phyloP scores from a whole-genome alignment of 2,797 vertebrate species.

The Myoxocephalus aenaeus region DNA sequence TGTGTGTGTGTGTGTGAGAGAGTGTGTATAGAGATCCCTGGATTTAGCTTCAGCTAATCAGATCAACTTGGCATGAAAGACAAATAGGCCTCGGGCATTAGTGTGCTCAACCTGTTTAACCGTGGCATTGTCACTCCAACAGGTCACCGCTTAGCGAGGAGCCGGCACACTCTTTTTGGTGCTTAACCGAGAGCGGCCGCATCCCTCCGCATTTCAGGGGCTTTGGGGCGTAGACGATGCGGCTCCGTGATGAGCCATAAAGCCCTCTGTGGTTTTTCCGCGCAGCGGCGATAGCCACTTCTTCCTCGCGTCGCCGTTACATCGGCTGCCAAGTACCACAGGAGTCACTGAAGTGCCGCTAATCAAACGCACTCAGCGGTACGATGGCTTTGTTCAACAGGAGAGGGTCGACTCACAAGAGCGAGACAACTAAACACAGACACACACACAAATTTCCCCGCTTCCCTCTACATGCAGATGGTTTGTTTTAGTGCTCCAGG shows the following conservation, averaged over 20 bases:
- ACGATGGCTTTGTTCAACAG: neutral
- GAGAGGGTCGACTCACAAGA: neutral
- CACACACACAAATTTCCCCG: neutral
- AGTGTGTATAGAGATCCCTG: slow-evolving; percentile 31
- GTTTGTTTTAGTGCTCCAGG: neutral
- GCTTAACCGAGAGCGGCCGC: slow-evolving; percentile 6
- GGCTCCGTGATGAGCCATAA: slow-evolving; percentile 18
- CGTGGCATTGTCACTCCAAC: slow-evolving; percentile 45
- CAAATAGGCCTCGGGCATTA: slow-evolving; percentile 55
- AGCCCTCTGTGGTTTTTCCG: neutral
- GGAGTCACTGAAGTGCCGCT: neutral
- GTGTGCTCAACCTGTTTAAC: slow-evolving; percentile 68
- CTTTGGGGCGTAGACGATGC: neutral
- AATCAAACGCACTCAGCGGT: neutral
- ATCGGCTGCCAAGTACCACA: slow-evolving; percentile 13
- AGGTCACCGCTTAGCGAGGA: slow-evolving; percentile 35
- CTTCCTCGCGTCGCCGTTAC: neutral
- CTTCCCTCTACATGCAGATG: neutral
- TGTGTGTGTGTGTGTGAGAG: slow-evolving; percentile 14
- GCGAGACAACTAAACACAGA: neutral
- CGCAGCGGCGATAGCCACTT: neutral
- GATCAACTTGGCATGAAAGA: slow-evolving; percentile 69
- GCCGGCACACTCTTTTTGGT: slow-evolving; percentile 12
- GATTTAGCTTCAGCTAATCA: slow-evolving; percentile 70
- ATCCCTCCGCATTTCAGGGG: neutral